phyloP scores from a whole-genome alignment of 2,113 vertebrate genomes.

The Carlito syrichta region DNA sequence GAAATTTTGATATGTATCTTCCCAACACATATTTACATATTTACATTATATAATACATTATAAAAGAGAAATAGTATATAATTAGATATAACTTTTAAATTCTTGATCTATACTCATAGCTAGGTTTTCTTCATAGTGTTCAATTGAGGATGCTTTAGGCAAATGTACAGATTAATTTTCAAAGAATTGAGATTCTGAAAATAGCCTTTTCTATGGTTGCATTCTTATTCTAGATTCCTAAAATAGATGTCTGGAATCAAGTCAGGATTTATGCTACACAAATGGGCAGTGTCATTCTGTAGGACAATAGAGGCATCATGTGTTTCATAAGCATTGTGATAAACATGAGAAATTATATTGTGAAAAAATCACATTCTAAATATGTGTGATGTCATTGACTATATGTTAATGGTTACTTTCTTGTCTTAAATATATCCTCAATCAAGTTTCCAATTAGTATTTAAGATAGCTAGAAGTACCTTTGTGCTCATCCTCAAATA shows the following conservation, averaged over 20 bases:
- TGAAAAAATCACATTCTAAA: neutral
- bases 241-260: neutral
- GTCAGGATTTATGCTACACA: neutral
- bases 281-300: neutral
- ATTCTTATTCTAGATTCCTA: neutral
- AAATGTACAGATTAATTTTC: constrained; percentile 30
- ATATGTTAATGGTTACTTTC: neutral
- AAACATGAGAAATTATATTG: neutral
- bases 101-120: neutral
- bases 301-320: neutral
- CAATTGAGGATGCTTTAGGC: neutral
- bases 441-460: neutral
- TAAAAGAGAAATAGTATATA: neutral
- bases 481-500: neutral
- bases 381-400: neutral
- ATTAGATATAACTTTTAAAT: neutral
- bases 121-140: neutral
- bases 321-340: neutral
- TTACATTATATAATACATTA: neutral
- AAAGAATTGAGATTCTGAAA: neutral
- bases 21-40: neutral
- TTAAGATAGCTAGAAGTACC: neutral
- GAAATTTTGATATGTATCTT: neutral
- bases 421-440: neutral
- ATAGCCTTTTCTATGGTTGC: neutral